Evolutionary conservation across 2,888 invertebrate species (phyloP).

Genomic region (Flabesymbios commensalis): DNA sequence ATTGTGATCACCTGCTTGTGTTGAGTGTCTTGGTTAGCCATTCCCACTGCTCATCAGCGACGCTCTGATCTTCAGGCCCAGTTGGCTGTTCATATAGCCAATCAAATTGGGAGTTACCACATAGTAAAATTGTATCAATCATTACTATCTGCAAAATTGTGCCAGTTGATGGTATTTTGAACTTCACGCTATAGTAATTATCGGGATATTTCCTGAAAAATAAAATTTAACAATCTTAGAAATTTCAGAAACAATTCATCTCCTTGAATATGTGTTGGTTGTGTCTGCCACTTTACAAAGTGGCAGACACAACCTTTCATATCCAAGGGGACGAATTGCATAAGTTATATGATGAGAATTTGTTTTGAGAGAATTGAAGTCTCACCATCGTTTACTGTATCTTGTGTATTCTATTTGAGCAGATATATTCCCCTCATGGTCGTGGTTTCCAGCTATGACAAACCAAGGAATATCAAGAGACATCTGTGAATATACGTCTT

Average conservation of each 20-base stretch:
- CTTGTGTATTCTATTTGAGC: conserved; percentile 63
- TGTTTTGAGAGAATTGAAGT: too few relatives aligned
- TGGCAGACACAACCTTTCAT: too few relatives aligned
- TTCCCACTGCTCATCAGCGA: conserved; percentile 56
- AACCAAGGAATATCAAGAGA: conserved; percentile 51
- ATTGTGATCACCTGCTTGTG: conserved; percentile 54
- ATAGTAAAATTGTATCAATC: conserved; percentile 64
- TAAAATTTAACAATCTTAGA: too few relatives aligned
- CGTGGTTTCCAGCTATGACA: conserved; percentile 65
- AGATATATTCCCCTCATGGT: conserved; percentile 64
- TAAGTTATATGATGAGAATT: too few relatives aligned
- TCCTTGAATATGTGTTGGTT: too few relatives aligned
- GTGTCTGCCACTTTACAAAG: too few relatives aligned
- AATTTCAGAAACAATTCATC: too few relatives aligned
- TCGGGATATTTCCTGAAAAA: conserved; percentile 62
- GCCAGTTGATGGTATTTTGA: conserved; percentile 48
- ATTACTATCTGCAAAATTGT: conserved; percentile 61
- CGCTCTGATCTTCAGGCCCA: conserved; percentile 44
- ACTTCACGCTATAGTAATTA: conserved; percentile 60
- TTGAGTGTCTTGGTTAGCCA: conserved; percentile 59
- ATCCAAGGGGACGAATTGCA: too few relatives aligned
- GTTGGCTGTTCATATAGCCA: conserved; percentile 38
- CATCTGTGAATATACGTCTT: conserved; percentile 56
- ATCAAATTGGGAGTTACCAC: conserved; percentile 60
- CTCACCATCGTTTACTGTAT: conserved; percentile 55